A percentile compares a stretch with the other conserved stretches of the same genome.
These are phyloP conservation scores for Ligdia adustata DNA, from an alignment of 2,888 invertebrate genomes.

Conservation along the genomic window DNA sequence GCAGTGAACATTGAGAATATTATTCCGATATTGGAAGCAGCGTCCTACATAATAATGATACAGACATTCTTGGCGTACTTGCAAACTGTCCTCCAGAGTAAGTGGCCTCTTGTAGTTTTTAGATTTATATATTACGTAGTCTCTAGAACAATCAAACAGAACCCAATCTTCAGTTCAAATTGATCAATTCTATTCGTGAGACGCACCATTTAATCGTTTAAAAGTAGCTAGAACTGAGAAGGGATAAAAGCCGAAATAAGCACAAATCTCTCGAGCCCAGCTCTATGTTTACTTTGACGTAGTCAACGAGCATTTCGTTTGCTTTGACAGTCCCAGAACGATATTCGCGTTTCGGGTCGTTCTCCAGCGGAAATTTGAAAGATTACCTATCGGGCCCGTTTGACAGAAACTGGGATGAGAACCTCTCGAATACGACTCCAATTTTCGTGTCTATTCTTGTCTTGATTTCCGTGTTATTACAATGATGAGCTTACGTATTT, in stretches of 20 bases:
- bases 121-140: too few relatives aligned
- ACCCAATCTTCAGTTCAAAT: too few relatives aligned
- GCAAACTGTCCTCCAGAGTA: slow-evolving; percentile 11
- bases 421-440: slow-evolving; percentile 11
- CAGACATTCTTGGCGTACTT: slow-evolving; percentile 22
- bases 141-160: too few relatives aligned
- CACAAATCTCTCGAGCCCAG: slow-evolving; percentile 4
- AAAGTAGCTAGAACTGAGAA: not conserved
- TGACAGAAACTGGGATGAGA: slow-evolving; percentile 24
- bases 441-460: slow-evolving; percentile 17
- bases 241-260: not conserved
- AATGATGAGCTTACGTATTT: slow-evolving; percentile 5
- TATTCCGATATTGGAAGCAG: slow-evolving; percentile 4
- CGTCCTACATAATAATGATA: slow-evolving; percentile 32
- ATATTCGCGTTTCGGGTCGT: slow-evolving; percentile 13
- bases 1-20: slow-evolving; percentile 7
- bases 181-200: too few relatives aligned
- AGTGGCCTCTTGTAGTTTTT: too few relatives aligned
- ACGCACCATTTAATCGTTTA: too few relatives aligned
- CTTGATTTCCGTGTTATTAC: slow-evolving; percentile 12
- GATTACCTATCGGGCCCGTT: slow-evolving; percentile 33
- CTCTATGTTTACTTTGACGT: slow-evolving; percentile 8
- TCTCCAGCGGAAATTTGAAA: slow-evolving; percentile 38
- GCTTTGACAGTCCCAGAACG: slow-evolving; percentile 4
- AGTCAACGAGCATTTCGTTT: slow-evolving; percentile 1